Evolutionary conservation across 1,140 invertebrate species (phyloP).

Genomic region (Cydia strobilella): DNA sequence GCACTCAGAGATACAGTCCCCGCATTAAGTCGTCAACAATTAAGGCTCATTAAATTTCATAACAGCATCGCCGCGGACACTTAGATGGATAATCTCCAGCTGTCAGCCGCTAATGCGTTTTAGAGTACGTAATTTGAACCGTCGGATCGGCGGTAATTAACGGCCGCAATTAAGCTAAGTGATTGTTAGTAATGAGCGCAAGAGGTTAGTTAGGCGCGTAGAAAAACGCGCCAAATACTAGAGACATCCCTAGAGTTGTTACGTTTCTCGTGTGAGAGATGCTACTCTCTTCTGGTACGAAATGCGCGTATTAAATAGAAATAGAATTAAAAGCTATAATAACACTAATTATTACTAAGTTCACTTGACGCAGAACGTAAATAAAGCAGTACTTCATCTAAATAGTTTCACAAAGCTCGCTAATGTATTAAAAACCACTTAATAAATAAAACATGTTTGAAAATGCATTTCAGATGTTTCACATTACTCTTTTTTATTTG

Average conservation of each 20-base stretch:
- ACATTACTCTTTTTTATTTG: constrained; percentile 23
- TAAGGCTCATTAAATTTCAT: constrained; percentile 79
- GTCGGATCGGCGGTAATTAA: constrained; percentile 78
- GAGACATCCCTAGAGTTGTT: background rate
- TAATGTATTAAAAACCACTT: background rate
- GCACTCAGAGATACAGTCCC: constrained; percentile 62
- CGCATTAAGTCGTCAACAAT: constrained; percentile 78
- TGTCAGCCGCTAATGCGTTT: constrained; percentile 79
- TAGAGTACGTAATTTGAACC: constrained; percentile 80
- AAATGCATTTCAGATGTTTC: background rate
- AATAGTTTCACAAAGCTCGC: constrained; percentile 1
- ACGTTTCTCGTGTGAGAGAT: background rate
- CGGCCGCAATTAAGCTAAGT: constrained; percentile 66
- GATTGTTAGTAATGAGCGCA: constrained; percentile 47
- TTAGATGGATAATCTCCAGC: constrained; percentile 79
- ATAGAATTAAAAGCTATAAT: constrained; percentile 20
- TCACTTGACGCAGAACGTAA: background rate
- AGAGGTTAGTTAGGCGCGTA: constrained; percentile 34
- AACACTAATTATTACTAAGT: constrained; percentile 6
- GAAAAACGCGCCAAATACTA: background rate
- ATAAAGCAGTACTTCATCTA: background rate
- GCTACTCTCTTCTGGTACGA: background rate
- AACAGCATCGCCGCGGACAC: constrained; percentile 63
- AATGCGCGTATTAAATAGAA: constrained; percentile 5
- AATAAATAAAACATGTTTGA: background rate